Evolutionary conservation across 2,888 invertebrate genomes (phyloP), one percentile per base, ranked within the genome.

Genomic region (Leptinotarsa peninsularis): DNA sequence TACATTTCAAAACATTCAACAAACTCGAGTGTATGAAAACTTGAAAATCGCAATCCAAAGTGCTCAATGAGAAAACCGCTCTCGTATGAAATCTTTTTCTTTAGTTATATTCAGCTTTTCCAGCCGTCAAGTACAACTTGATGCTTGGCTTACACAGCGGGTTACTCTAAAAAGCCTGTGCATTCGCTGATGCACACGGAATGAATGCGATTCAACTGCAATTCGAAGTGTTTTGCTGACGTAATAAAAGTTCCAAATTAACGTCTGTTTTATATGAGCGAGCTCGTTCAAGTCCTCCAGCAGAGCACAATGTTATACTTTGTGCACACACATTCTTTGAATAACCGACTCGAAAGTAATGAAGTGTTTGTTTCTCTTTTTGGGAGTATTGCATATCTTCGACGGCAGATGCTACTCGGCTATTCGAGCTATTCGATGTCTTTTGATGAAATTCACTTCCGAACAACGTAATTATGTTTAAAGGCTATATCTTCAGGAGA

Each of bases 211-310:
- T 68, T 77, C 74, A 71, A 73, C 68, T 71, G 75, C 76, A 75
- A 76, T 75, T 70, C 75, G 67, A 70, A 74, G 74, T 70, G 72
- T 79, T 77, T 74, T 75, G 75, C 72, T 79, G 76, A 77, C 70
- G 78, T 60, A 76, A 78, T 78, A 79, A 79, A 75, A 76, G 79
- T 76, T 79, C 67, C 49, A 76, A 79, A 79, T 79, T 78, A 79
- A 79, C 77, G 71, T 74, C 73, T 74, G 71, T 76, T 75, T 76
- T 76, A 74, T 75, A 73, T 68, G 75, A 78, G 73, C 71, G 14
- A 71, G 68, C 75, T 73, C 63, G 63, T n/a, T 63, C 63, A 33
- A 63, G 33, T 63, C 7, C n/a, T 63, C n/a, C 33, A 23, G 13
- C 58, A 4, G 58, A 58, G 50, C 69, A 56, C 70, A 58, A 58